These are phyloP conservation scores for Micromesistius poutassou DNA, from an alignment of 2,797 vertebrate species.

Conservation along the genomic window DNA sequence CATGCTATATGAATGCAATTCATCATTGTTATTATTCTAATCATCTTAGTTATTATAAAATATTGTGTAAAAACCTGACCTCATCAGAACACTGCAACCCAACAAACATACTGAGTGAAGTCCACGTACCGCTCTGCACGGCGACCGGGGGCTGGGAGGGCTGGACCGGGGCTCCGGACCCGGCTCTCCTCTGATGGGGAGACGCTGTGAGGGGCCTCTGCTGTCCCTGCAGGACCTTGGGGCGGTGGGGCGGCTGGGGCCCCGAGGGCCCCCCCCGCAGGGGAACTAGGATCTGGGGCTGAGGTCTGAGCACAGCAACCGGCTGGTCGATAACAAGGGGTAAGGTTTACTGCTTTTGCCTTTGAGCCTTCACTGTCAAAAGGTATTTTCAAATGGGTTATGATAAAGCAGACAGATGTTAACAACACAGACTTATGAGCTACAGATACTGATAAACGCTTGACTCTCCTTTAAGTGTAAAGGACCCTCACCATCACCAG, in stretches of 20 bases:
- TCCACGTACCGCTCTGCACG: slow-evolving; percentile 55
- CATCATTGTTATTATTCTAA: background rate
- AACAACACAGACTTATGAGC: background rate
- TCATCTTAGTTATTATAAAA: background rate
- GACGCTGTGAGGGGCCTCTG: slow-evolving; percentile 53
- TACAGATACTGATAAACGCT: no score
- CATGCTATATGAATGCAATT: background rate
- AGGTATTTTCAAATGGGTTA: background rate
- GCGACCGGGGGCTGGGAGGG: slow-evolving; percentile 17
- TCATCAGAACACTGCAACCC: background rate
- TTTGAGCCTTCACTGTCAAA: background rate
- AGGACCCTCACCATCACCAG: no score
- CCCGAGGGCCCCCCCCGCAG: slow-evolving; percentile 36
- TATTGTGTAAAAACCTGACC: background rate
- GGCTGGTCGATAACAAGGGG: slow-evolving; percentile 28
- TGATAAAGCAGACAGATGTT: background rate
- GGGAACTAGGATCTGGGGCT: slow-evolving; percentile 64
- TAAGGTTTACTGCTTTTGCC: background rate
- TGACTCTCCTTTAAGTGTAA: no score
- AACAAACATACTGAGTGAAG: background rate
- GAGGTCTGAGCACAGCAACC: slow-evolving; percentile 50
- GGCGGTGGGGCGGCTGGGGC: slow-evolving; percentile 11
- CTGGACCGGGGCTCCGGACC: slow-evolving; percentile 18
- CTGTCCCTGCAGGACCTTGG: slow-evolving; percentile 50
- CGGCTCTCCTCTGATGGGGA: slow-evolving; percentile 46